A percentile compares a stretch with the other conserved stretches of the same genome.
phyloP scores from a whole-genome alignment of 2,113 vertebrate species.

The Petromus typicus region DNA sequence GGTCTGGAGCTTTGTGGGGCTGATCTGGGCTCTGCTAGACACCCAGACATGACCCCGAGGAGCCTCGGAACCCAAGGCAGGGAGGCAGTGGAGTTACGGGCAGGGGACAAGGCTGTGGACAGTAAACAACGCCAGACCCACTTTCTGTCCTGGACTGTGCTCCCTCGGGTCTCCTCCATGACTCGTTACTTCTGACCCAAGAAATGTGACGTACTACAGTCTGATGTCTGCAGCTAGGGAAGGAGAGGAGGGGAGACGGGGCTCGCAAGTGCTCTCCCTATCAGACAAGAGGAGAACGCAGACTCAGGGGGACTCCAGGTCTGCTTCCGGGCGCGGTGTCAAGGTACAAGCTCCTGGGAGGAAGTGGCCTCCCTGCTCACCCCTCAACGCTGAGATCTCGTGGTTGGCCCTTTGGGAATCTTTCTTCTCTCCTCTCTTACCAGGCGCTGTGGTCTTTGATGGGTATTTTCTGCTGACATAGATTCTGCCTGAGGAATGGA shows the following conservation, averaged over 20 bases:
- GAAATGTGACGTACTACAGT: neutral
- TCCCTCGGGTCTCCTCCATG: neutral
- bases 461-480: neutral
- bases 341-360: neutral
- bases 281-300: no score
- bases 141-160: neutral
- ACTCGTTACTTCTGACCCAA: neutral
- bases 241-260: neutral
- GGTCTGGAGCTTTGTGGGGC: neutral
- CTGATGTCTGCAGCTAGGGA: neutral
- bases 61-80: neutral
- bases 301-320: neutral
- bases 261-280: neutral
- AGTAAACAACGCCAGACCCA: neutral
- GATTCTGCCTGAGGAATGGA: neutral
- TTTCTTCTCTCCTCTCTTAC: neutral
- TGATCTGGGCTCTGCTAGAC: slow-evolving; percentile 17
- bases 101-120: neutral
- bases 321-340: neutral
- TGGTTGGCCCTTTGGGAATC: neutral
- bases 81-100: neutral
- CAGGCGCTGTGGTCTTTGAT: neutral
- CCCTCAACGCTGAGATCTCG: neutral
- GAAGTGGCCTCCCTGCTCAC: neutral
- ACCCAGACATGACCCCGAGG: neutral